Percentiles rank a stretch among this genome's conserved stretches.
phyloP scores from a whole-genome alignment of 2,797 vertebrate species.

The Centroberyx gerrardi region DNA sequence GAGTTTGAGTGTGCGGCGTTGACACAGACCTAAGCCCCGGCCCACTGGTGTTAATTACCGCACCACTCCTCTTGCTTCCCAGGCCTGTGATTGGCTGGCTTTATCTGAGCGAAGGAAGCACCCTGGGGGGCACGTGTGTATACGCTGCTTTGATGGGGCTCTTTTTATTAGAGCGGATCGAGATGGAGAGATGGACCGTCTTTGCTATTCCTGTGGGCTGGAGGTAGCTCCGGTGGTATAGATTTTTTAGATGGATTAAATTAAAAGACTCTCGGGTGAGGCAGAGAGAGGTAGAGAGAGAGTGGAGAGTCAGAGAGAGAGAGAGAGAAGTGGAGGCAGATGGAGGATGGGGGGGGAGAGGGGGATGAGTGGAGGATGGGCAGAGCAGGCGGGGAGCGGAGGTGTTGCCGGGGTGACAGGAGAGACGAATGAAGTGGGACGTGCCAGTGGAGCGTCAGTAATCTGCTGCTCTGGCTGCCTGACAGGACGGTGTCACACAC shows the following conservation, averaged over 20 bases:
- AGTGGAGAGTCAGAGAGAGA: slow-evolving; percentile 1
- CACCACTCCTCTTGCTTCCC: slow-evolving; percentile 36
- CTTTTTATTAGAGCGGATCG: slow-evolving; percentile 65
- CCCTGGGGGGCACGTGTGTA: slow-evolving; percentile 36
- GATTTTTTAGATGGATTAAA: slow-evolving; percentile 61
- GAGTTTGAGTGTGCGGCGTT: slow-evolving; percentile 16
- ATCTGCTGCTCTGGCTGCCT: slow-evolving; percentile 70
- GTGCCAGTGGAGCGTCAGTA: slow-evolving; percentile 72
- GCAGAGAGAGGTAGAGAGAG: neutral
- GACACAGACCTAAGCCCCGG: slow-evolving; percentile 33
- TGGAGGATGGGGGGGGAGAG: slow-evolving; percentile 34
- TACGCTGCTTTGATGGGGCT: slow-evolving; percentile 55
- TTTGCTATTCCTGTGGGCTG: slow-evolving; percentile 54
- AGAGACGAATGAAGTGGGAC: slow-evolving; percentile 73
- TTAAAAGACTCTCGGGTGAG: slow-evolving; percentile 57
- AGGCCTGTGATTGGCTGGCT: slow-evolving; percentile 64
- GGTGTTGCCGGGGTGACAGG: slow-evolving; percentile 74
- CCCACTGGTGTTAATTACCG: slow-evolving; percentile 72
- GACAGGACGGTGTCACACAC: slow-evolving; percentile 50
- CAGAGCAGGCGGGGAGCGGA: slow-evolving; percentile 66
- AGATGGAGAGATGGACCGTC: slow-evolving; percentile 63
- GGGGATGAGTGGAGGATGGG: slow-evolving; percentile 25
- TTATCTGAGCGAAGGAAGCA: slow-evolving; percentile 46
- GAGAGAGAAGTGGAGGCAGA: slow-evolving; percentile 46
- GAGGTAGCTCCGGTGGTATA: slow-evolving; percentile 31